A percentile compares a stretch with the other conserved stretches of the same genome.
phyloP scores from a whole-genome alignment of 2,888 invertebrate species.

The Acronicta leporina region DNA sequence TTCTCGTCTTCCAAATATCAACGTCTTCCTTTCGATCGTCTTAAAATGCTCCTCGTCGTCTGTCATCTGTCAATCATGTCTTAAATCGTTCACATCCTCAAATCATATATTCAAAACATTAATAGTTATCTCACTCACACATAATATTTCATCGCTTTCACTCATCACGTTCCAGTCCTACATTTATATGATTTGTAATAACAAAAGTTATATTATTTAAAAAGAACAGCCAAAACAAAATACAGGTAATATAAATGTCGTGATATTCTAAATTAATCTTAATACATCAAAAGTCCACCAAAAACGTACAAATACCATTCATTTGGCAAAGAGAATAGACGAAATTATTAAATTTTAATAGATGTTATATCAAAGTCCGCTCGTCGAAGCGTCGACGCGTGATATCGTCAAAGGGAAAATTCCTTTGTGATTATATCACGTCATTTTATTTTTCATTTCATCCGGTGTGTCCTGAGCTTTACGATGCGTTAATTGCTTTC shows the following conservation, averaged over 20 bases:
- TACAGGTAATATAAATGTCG: neutral
- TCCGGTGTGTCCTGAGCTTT: slow-evolving; percentile 53
- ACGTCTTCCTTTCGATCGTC: no score
- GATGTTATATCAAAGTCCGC: slow-evolving; percentile 60
- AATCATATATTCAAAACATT: no score
- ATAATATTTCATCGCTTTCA: no score
- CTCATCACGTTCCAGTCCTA: no score
- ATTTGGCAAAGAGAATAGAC: slow-evolving; percentile 70
- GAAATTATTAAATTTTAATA: slow-evolving; percentile 75
- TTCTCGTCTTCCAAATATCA: no score
- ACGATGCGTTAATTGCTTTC: slow-evolving; percentile 62
- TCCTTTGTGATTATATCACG: slow-evolving; percentile 71
- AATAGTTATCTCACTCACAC: no score
- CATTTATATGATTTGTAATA: no score
- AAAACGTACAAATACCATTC: slow-evolving; percentile 47
- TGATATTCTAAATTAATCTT: slow-evolving; percentile 26
- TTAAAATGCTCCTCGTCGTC: no score
- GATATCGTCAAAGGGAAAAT: slow-evolving; percentile 74
- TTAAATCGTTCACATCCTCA: no score
- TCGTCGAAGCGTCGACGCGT: slow-evolving; percentile 65
- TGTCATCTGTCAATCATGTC: no score
- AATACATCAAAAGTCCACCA: slow-evolving; percentile 45
- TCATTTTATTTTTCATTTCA: slow-evolving; percentile 66
- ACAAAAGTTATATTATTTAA: no score
- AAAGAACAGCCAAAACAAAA: no score